These are phyloP conservation scores for Toxotes chatareus DNA, from an alignment of 2,113 vertebrate genomes.

Conservation along the genomic window DNA sequence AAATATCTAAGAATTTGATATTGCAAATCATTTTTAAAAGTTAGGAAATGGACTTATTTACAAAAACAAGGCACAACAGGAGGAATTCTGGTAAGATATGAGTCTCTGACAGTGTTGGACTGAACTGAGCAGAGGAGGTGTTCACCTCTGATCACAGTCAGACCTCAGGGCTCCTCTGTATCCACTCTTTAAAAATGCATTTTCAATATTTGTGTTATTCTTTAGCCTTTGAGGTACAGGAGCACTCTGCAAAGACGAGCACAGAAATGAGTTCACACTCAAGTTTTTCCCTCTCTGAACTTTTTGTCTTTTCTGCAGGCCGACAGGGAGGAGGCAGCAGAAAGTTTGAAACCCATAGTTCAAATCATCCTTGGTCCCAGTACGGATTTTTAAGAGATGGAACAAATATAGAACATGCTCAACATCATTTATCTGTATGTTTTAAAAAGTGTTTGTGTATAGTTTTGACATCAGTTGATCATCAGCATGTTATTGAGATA, in stretches of 20 bases:
- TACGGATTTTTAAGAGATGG: too few relatives aligned
- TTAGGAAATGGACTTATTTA: constrained; percentile 69
- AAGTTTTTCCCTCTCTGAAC: not conserved
- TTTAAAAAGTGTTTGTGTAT: not conserved
- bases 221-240: not conserved
- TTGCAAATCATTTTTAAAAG: constrained; percentile 52
- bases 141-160: not conserved
- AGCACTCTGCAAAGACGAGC: not conserved
- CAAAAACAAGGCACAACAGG: constrained; percentile 59
- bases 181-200: not conserved
- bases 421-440: too few relatives aligned
- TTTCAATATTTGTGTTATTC: not conserved
- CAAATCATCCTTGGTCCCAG: not conserved
- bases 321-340: constrained; percentile 20
- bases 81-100: constrained; percentile 33
- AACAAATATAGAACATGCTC: too few relatives aligned
- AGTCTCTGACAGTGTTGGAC: not conserved
- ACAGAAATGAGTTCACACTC: not conserved
- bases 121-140: too few relatives aligned
- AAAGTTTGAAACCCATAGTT: not conserved
- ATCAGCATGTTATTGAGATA: too few relatives aligned
- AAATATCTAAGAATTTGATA: constrained; percentile 65
- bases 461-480: not conserved
- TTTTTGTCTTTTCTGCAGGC: not conserved
- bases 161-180: not conserved